Percentiles rank a stretch among this genome's conserved stretches.
These are phyloP conservation scores for Rotaria socialis DNA, from an alignment of 2,888 invertebrate species.

Conservation along the genomic window DNA sequence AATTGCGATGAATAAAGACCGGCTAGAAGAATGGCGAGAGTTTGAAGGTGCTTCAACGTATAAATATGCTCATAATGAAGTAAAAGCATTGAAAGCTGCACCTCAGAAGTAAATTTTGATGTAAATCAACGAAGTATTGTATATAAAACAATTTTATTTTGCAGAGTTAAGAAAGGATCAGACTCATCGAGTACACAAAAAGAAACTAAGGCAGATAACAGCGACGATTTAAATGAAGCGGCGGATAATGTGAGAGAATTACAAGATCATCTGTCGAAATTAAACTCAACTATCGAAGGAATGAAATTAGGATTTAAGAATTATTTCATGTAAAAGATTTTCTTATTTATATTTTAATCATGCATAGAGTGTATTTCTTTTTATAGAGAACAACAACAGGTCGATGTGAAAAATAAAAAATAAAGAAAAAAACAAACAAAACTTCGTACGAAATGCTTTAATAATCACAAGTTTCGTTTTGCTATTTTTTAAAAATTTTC, in stretches of 20 bases:
- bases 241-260: neutral
- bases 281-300: neutral
- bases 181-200: neutral
- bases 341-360: no score
- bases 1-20: neutral
- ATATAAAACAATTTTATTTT: neutral
- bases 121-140: neutral
- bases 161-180: neutral
- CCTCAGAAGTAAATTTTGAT: neutral
- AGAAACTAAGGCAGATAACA: neutral
- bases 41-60: conserved; percentile 24
- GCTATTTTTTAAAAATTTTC: no score
- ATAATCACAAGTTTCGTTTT: no score
- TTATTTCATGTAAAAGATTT: no score
- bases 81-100: neutral
- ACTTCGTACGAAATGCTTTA: no score
- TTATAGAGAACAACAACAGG: no score
- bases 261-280: neutral
- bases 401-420: no score
- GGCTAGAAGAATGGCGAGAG: neutral
- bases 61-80: neutral
- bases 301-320: neutral
- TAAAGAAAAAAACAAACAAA: no score
- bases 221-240: neutral
- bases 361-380: no score